These are phyloP conservation scores for Oryzias curvinotus DNA, from an alignment of 2,113 vertebrate species.

Conservation along the genomic window DNA sequence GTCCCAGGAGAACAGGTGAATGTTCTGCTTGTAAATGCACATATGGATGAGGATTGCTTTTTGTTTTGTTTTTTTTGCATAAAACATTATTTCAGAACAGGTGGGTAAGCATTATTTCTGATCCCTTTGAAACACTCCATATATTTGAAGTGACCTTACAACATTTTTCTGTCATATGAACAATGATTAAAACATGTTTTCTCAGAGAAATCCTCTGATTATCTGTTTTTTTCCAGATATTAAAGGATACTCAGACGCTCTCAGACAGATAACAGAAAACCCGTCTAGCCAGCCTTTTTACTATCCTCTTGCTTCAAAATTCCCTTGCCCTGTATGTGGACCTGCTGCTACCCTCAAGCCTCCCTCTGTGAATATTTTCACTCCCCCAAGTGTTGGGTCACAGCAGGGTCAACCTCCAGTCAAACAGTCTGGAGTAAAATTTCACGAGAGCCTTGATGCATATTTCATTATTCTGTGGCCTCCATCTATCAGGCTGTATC, in stretches of 20 bases:
- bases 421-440: conserved; percentile 71
- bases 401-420: conserved; percentile 68
- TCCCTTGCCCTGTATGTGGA: conserved; percentile 26
- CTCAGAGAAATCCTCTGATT: too few relatives aligned
- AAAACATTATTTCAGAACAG: conserved; percentile 36
- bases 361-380: conserved; percentile 55
- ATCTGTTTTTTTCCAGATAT: conserved; percentile 1
- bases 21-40: conserved; percentile 39
- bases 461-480: conserved; percentile 68
- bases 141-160: background rate
- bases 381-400: conserved; percentile 65
- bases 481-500: conserved; percentile 53
- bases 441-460: conserved; percentile 67
- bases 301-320: conserved; percentile 44
- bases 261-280: conserved; percentile 60
- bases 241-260: conserved; percentile 37
- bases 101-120: conserved; percentile 28
- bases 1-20: conserved; percentile 42
- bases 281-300: conserved; percentile 54
- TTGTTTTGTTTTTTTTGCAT: conserved; percentile 14
- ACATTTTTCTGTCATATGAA: too few relatives aligned
- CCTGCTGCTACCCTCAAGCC: conserved; percentile 13
- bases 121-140: conserved; percentile 34
- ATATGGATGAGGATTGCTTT: conserved; percentile 31
- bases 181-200: too few relatives aligned